Evolutionary conservation across 2,888 invertebrate species (phyloP), one percentile per base, ranked within the genome.

Genomic region (Vanessa cardui): DNA sequence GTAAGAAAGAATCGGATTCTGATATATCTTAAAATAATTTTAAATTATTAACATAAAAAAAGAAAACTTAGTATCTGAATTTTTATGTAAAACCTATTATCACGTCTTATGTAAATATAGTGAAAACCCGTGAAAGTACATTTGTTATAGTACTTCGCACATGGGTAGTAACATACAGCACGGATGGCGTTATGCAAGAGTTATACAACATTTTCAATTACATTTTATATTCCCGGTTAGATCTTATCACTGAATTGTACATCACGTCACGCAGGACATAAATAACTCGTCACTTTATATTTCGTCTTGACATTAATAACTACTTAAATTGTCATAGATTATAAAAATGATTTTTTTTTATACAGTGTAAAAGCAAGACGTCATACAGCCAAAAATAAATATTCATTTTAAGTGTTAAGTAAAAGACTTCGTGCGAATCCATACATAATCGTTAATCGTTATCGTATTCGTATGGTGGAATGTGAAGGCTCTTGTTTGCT

Each of bases 81-180:
- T 31, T 52, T 58, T 62, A 56, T 61, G 49, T 39, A 54, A 56
- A 50, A 62, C 46, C 60, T 59, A 46, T 49, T 54, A 54, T 54
- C 52, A 9, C 54, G 69, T 58, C 69, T 77, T 76, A 74, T 76
- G 76, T 76, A 78, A 78, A 78, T 73, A 73, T 71, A 73, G 81
- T 78, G 83, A 81, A 83, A 74, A 73, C 68, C 75, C 68, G 84
- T 78, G 89, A 89, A 89, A 88, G 88, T 84, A 75, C 82, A 77
- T 79, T 80, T 77, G 79, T 88, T 89, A 89, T 85, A 84, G 80
- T 84, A 80, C 75, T 88, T 87, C 80, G 82, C 88, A 86, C 85
- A 77, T 81, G 77, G 77, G 78, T 83, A 82, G 83, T 83, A 83
- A 80, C 74, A 78, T 77, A 76, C 78, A 16, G 79, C 73, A 76